phyloP scores from a whole-genome alignment of 2,113 vertebrate species.

The Neogobius melanostomus region DNA sequence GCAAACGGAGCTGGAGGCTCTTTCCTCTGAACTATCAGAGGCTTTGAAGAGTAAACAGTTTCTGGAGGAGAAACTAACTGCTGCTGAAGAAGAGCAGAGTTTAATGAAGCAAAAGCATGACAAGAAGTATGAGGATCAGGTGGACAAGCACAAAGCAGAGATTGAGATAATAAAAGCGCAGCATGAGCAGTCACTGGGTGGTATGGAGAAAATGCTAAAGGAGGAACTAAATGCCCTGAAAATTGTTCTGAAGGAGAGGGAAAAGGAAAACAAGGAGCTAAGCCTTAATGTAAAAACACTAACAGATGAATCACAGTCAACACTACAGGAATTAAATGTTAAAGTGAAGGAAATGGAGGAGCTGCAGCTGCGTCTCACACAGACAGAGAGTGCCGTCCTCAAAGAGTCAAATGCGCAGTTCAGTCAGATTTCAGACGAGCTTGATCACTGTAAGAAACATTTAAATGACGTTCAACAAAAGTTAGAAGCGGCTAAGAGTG shows the following conservation, averaged over 20 bases:
- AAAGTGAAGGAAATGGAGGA: slow-evolving; percentile 78
- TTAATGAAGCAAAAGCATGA: slow-evolving; percentile 74
- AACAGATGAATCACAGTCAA: slow-evolving; percentile 71
- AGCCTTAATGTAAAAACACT: slow-evolving; percentile 68
- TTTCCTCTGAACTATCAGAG: slow-evolving; percentile 85
- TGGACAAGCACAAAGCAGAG: slow-evolving; percentile 73
- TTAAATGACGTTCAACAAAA: slow-evolving; percentile 71
- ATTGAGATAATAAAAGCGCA: slow-evolving; percentile 77
- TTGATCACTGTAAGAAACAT: slow-evolving; percentile 71
- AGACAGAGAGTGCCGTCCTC: slow-evolving; percentile 74
- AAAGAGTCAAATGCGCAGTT: slow-evolving; percentile 63
- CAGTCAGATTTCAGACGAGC: slow-evolving; percentile 66
- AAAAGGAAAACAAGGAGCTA: slow-evolving; percentile 76
- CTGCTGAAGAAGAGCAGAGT: slow-evolving; percentile 58
- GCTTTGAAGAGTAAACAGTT: slow-evolving; percentile 73
- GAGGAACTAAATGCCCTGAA: slow-evolving; percentile 83
- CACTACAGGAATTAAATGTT: slow-evolving; percentile 67
- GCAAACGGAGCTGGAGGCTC: slow-evolving; percentile 86
- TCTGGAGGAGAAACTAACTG: slow-evolving; percentile 79
- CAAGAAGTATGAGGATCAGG: slow-evolving; percentile 76
- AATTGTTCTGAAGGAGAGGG: slow-evolving; percentile 81
- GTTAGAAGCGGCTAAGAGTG: slow-evolving; percentile 74
- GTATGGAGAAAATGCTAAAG: slow-evolving; percentile 80
- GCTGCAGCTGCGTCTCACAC: slow-evolving; percentile 68
- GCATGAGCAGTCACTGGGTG: slow-evolving; percentile 76